Evolutionary conservation across 1,140 invertebrate genomes (phyloP).

Genomic region (Pseudobourletiella spinata): DNA sequence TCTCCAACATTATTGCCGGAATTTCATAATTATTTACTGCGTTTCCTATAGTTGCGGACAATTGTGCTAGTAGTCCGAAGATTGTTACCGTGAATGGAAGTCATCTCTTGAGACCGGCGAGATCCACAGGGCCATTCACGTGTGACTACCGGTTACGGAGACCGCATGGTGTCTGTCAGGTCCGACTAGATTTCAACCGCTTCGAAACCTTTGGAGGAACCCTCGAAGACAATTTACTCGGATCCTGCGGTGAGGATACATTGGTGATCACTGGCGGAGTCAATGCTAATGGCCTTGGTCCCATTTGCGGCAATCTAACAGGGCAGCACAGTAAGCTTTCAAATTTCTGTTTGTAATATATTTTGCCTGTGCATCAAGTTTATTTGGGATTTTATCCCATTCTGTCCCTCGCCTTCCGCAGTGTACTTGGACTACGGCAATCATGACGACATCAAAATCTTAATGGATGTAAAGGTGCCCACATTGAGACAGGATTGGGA

Average conservation of each 20-base stretch:
- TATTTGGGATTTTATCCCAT: too few relatives aligned
- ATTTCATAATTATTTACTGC: too few relatives aligned
- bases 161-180: slow-evolving; percentile 17
- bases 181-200: slow-evolving; percentile 15
- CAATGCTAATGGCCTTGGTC: slow-evolving; percentile 6
- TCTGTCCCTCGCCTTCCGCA: slow-evolving; percentile 1
- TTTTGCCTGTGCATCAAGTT: too few relatives aligned
- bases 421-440: slow-evolving; percentile 28
- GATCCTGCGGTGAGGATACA: slow-evolving; percentile 16
- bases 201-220: slow-evolving; percentile 9
- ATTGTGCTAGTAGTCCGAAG: slow-evolving; percentile 3
- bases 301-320: slow-evolving; percentile 22
- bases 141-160: slow-evolving; percentile 8
- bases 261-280: slow-evolving; percentile 15
- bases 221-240: not conserved
- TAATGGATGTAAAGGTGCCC: slow-evolving; percentile 13
- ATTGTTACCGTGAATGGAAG: slow-evolving; percentile 20
- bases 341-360: not conserved
- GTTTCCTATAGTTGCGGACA: not conserved
- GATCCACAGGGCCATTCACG: slow-evolving; percentile 1
- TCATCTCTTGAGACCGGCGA: slow-evolving; percentile 3
- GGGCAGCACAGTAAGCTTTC: slow-evolving; percentile 25
- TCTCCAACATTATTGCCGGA: not conserved
- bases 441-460: not conserved
- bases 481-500: slow-evolving; percentile 21